Base-by-base conservation (phyloP, 2,797 vertebrate species). In the Muscicapa comitata region DNA sequence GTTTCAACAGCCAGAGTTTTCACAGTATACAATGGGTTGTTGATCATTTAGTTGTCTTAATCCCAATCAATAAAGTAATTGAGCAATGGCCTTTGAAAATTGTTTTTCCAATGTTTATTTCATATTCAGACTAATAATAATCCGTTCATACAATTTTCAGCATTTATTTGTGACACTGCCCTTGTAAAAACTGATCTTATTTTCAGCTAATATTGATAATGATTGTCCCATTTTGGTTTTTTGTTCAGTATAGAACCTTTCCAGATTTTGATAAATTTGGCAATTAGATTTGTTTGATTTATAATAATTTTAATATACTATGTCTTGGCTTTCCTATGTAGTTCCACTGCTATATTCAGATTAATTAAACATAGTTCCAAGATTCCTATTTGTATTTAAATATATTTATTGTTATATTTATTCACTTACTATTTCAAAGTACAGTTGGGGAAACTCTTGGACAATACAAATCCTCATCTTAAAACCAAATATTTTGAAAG, bases 221-320 rank as follows among this genome's bases (percentile, higher is more conserved):
- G 78, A 94, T 86, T 89, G 37, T 45, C 54, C 33, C 35, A 87
- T 94, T 93, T 95, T 40, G 90, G 26, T 40, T 70, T 70, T 59
- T 93, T 94, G n/a, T 23, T 94, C 86, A 76, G 70, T 38, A 59
- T 67, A 90, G 25, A 40, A 93, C 31, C 25, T 93, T 88, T 91
- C 74, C 33, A 89, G 77, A 94, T 78, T 94, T 95, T 94, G 65
- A 96, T 96, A 84, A 95, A 97, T 95, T 70, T 71, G 67, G 58
- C 92, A 28, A 87, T 96, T 93, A 75, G 3, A 51, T 35, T 80
- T 95, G 87, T 94, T 94, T 93, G 76, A 35, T 38, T 38, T 38
- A 38, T 87, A 74, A 89, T 88, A 89, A 93, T 90, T 97, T 91
- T 72, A 87, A 87, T 63, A 70, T 47, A 88, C 35, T 76, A 31